Evolutionary conservation across 2,113 vertebrate genomes (phyloP).

Genomic region (Macaca mulatta): DNA sequence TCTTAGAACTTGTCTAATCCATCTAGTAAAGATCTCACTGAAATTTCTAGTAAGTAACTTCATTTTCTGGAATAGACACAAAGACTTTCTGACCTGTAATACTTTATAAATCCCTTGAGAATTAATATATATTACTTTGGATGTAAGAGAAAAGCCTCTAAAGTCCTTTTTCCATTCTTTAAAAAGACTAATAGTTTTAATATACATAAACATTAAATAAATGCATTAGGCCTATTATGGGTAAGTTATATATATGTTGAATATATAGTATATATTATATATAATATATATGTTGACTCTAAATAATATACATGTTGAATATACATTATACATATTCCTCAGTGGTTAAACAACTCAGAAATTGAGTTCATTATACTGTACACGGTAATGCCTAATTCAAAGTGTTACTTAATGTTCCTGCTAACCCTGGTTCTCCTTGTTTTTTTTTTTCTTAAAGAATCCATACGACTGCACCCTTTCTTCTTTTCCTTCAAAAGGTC

Average conservation of each 20-base stretch:
- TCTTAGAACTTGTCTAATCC: not conserved
- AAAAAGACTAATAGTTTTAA: conserved; percentile 14
- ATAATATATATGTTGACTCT: too few species aligned
- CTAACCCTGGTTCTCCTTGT: not conserved
- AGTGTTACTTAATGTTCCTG: not conserved
- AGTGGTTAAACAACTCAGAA: conserved; percentile 38
- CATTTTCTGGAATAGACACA: conserved; percentile 1
- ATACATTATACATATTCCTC: not conserved
- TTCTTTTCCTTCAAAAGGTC: not conserved
- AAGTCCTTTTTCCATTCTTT: conserved; percentile 4
- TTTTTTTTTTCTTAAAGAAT: not conserved
- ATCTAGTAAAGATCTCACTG: not conserved
- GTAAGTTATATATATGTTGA: not conserved
- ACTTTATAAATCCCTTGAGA: conserved; percentile 14
- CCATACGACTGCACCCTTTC: not conserved
- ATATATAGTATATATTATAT: too few species aligned
- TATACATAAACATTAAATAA: conserved; percentile 34
- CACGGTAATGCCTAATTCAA: conserved; percentile 40
- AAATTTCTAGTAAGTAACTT: conserved; percentile 13
- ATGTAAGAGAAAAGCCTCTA: not conserved
- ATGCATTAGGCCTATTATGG: not conserved
- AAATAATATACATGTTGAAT: not conserved
- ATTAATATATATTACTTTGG: conserved; percentile 15
- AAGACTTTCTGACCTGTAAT: not conserved
- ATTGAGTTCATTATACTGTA: conserved; percentile 17